phyloP scores from a whole-genome alignment of 2,888 invertebrate species.

The Sylvicola fuscatus region DNA sequence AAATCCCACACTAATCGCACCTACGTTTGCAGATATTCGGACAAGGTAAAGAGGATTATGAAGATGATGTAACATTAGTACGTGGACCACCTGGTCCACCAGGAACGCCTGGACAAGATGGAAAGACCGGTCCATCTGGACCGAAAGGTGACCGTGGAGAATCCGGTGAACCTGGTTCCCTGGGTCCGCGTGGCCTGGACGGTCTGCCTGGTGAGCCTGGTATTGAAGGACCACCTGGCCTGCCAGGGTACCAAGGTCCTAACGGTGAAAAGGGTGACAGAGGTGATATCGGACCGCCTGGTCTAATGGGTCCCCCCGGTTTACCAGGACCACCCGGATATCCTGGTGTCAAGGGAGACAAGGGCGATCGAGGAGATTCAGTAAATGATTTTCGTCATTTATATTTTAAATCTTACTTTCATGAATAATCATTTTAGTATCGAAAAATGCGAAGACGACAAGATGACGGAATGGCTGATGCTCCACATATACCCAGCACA shows the following conservation, averaged over 20 bases:
- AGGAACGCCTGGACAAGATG: constrained; percentile 23
- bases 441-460: constrained; percentile 27
- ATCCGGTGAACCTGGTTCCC: constrained; percentile 50
- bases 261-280: constrained; percentile 71
- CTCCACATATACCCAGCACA: constrained; percentile 23
- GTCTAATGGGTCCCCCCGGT: constrained; percentile 86
- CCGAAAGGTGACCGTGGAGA: constrained; percentile 37
- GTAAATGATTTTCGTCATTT: constrained; percentile 32
- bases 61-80: constrained; percentile 29
- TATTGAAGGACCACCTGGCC: constrained; percentile 69
- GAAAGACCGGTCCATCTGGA: constrained; percentile 24
- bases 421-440: constrained; percentile 14
- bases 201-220: constrained; percentile 53
- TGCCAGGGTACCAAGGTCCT: constrained; percentile 55
- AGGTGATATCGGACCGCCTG: constrained; percentile 83
- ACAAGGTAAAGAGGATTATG: constrained; percentile 26
- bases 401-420: constrained; percentile 8
- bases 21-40: constrained; percentile 15
- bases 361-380: constrained; percentile 85
- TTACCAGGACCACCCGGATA: constrained; percentile 65
- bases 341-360: constrained; percentile 76
- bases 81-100: constrained; percentile 43
- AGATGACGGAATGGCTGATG: constrained; percentile 26
- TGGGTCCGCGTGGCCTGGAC: constrained; percentile 52
- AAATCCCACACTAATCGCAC: background rate